Evolutionary conservation across 37 sponge, comb jelly and placozoan species (phyloP).

Genomic region (Cladorhizidae sp.): DNA sequence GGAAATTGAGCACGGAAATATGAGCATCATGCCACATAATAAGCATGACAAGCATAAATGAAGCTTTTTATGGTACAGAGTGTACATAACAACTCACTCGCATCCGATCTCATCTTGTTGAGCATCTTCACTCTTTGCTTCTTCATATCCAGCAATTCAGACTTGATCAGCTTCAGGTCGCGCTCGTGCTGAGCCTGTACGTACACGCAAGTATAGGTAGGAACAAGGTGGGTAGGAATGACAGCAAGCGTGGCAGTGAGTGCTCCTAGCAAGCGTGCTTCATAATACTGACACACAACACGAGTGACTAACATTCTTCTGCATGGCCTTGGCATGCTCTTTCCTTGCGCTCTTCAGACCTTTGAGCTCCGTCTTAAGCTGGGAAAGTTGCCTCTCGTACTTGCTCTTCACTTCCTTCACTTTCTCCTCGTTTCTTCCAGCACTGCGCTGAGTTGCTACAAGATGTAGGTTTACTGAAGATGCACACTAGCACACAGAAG

Average conservation of each 20-base stretch:
- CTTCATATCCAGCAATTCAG: conserved; percentile 84
- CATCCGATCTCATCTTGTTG: conserved; percentile 75
- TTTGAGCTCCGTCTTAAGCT: conserved; percentile 64
- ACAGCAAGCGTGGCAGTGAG: no score
- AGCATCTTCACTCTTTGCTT: conserved; percentile 79
- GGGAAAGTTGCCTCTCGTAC: conserved; percentile 54
- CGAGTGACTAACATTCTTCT: conserved; percentile 68
- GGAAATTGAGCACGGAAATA: no score
- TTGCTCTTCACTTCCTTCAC: conserved; percentile 60
- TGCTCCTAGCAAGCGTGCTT: no score
- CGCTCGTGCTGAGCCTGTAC: conserved; percentile 64
- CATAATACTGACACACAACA: not conserved
- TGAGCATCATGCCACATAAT: no score
- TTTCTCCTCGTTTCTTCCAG: conserved; percentile 41
- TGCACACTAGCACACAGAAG: not conserved
- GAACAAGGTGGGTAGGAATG: no score
- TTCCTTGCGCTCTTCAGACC: conserved; percentile 56
- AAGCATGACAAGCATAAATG: no score
- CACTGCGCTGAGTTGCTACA: conserved; percentile 17
- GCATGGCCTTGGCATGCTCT: conserved; percentile 75
- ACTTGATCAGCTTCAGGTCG: conserved; percentile 63
- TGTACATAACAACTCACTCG: conserved; percentile 28
- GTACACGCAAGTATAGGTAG: not conserved
- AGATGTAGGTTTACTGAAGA: not conserved
- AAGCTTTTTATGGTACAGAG: no score